These are phyloP conservation scores for Sebastes glaucus DNA, from an alignment of 2,797 vertebrate species.

Conservation along the genomic window DNA sequence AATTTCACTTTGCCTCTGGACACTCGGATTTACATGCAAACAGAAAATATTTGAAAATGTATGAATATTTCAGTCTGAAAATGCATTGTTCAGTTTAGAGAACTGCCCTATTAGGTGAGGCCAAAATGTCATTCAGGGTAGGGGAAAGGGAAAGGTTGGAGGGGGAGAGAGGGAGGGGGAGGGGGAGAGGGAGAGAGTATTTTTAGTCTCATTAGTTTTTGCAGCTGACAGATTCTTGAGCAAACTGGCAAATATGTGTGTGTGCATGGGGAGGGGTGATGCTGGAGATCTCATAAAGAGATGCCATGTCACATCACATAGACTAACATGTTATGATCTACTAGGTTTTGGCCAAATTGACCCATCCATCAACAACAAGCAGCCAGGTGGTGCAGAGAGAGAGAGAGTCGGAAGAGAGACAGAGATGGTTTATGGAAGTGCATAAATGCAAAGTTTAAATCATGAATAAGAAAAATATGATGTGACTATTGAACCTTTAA, in stretches of 20 bases:
- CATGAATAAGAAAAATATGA: background rate
- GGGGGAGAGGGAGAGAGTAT: background rate
- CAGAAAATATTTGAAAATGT: constrained; percentile 31
- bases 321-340: constrained; percentile 38
- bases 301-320: constrained; percentile 31
- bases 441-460: background rate
- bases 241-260: background rate
- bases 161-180: background rate
- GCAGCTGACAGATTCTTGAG: constrained; percentile 3
- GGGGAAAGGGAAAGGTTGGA: background rate
- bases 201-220: constrained; percentile 15
- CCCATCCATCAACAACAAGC: constrained; percentile 43
- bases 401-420: background rate
- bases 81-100: background rate
- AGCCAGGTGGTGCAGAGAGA: constrained; percentile 22
- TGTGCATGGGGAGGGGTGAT: background rate
- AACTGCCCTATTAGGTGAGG: background rate
- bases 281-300: constrained; percentile 21
- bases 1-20: constrained; percentile 50
- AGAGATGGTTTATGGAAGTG: background rate
- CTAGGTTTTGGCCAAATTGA: constrained; percentile 35
- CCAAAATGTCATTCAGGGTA: background rate
- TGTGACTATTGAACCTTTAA: background rate
- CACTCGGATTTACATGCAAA: constrained; percentile 45
- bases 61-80: constrained; percentile 28